Base-by-base conservation (phyloP, 2,888 invertebrate genomes). In the Scrobipalpa costella region DNA sequence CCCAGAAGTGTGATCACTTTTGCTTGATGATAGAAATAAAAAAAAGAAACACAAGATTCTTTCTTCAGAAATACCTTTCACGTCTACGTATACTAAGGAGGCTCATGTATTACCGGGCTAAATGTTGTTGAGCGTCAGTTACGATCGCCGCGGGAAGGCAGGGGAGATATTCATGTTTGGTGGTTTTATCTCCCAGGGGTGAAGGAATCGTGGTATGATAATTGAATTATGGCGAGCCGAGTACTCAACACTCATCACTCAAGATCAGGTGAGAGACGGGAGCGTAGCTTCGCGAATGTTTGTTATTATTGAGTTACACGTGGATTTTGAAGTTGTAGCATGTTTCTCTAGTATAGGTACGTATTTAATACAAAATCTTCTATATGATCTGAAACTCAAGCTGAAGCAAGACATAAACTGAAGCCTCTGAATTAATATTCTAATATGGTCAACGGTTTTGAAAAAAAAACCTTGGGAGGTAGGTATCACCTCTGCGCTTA, bases 201-300 rank as follows among this genome's bases (percentile, higher is more conserved):
- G n/a, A 66, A 64, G 71, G 70, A 71, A 73, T 69, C 69, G 69
- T 63, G 70, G 68, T 50, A 71, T 68, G 73, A 75, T 83, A 83
- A 83, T 83, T 82, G 80, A 83, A 83, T 83, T 81, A 83, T 73
- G 77, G 73, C 75, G 69, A 75, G 73, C 72, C 73, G 73, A 79
- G 76, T 78, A 74, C 72, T 81, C 81, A 83, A 82, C 82, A 27
- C 27, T 27, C 27, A 27, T n/a, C n/a, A 78, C 78, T 83, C 82
- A 79, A 76, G 73, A 74, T 67, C 80, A 83, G 82, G 80, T 81
- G 78, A 21, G 79, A 80, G 78, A 52, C 1, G n/a, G 44, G 44
- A 44, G n/a, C 44, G 21, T 50, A 7, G 11, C 5, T 49, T 49
- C 49, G n/a, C 44, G 3, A 15, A 44, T 44, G n/a, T 44, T 44